Evolutionary conservation across 2,113 vertebrate genomes (phyloP), one percentile per base, ranked within the genome.

Genomic region (Propithecus coquereli): DNA sequence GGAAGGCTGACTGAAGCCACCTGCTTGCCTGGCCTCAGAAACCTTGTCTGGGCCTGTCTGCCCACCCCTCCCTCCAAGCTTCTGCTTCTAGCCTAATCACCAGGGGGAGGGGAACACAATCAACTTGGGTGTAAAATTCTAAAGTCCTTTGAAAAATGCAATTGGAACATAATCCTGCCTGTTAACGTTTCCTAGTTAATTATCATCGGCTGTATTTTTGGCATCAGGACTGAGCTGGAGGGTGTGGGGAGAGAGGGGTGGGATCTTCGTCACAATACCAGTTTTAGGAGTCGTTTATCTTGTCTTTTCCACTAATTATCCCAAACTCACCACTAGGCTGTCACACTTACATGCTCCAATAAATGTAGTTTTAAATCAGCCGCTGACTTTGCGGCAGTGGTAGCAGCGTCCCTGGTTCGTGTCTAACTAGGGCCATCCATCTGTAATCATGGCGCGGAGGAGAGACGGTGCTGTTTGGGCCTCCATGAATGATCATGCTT

Each of bases 201-300:
- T 99, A 99, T 99, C 99, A 98, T 99, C 98, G 98, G 98, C 98
- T 99, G 99, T 99, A 99, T 99, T 99, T 99, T 99, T 98, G 98
- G 99, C 99, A 99, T 98, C 99, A 98, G 98, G 98, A 99, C 99
- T 98, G 98, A 98, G 98, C 97, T 97, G 97, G 97, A 88, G 96
- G 95, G 97, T 97, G 40, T 9, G 97, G 90, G 97, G 93, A 86
- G 94, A 92, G 94, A 95, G 96, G 98, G 98, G 99, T 99, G 99
- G 98, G 96, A 97, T 98, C 99, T 99, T 99, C 98, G 98, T 99
- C 99, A 99, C 98, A 99, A 99, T 99, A 98, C 98, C 98, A 99
- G 98, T 98, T 99, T 98, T 99, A 99, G 98, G 99, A 99, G 99
- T 99, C 99, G 99, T 99, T 99, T 99, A 99, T 99, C 99, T 99